Evolutionary conservation across 2,797 vertebrate genomes (phyloP), one percentile per base, ranked within the genome.

Genomic region (Labeo calbasu): DNA sequence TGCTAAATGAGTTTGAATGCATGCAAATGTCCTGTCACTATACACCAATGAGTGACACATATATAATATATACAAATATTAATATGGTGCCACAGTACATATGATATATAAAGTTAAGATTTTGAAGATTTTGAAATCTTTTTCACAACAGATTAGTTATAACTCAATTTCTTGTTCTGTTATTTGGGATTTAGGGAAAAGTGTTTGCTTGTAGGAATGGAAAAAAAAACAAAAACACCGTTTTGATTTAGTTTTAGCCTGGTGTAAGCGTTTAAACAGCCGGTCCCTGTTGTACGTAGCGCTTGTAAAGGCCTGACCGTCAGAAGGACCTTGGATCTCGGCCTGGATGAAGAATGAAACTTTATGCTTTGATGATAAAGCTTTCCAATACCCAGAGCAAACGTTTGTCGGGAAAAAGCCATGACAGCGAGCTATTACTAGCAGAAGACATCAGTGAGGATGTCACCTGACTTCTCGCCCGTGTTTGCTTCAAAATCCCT

Each of bases 361-460:
- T 85, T 70, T 82, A 82, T 51, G 65, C 79, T 81, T 28, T 61
- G 55, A 66, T 82, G 68, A 77, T 82, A 61, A 81, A 82, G 79
- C 78, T 85, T 84, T 81, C 63, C 79, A 85, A 76, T 81, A 85
- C 63, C 19, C 84, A 9, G 73, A 82, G 65, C 72, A 55, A 81
- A 81, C 17, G 73, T 19, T 69, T 85, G 51, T 85, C 78, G 84
- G 84, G 84, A 85, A 85, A 55, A 23, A 75, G 84, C 28, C n/a
- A 55, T 46, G 77, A 81, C 63, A 65, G 83, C 65, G 25, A 75
- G 70, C 19, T 68, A 59, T 81, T 69, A 61, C 63, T 76, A 78
- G 82, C 82, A 59, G 82, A 69, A 77, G 82, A 78, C 59, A 78
- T 78, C 77, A 78, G 76, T 78, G 80, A 89, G 79, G 88, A 86